Conservation (phyloP, 1,140 invertebrate genomes). For the Holcopasites calliopsidis region DNA sequence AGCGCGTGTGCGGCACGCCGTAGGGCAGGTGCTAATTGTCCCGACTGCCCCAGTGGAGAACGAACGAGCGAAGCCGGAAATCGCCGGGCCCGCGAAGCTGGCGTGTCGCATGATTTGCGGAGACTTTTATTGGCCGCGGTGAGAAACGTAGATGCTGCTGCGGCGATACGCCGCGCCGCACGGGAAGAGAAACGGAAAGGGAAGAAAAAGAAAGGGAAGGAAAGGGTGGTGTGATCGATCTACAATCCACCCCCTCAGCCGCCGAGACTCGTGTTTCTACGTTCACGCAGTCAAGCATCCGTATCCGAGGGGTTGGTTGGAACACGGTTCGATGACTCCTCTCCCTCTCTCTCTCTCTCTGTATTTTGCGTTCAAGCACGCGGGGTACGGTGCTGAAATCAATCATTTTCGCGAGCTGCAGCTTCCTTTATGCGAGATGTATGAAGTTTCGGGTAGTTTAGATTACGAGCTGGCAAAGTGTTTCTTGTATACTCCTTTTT, state of each 20-base stretch:
- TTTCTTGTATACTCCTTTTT: too few species aligned
- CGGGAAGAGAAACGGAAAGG: neutral
- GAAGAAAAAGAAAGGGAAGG: neutral
- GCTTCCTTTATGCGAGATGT: neutral
- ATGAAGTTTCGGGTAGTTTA: too few species aligned
- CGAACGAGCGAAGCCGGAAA: constrained; percentile 50
- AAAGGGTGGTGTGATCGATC: constrained; percentile 30
- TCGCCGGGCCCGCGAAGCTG: constrained; percentile 51
- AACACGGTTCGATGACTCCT: constrained; percentile 55
- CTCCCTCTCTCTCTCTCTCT: neutral
- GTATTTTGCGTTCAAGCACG: neutral
- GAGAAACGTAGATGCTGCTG: constrained; percentile 40
- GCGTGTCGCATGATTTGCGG: constrained; percentile 70
- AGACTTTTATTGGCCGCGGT: constrained; percentile 66
- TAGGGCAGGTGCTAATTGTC: constrained; percentile 62
- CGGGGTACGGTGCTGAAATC: constrained; percentile 28
- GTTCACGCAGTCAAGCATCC: constrained; percentile 48
- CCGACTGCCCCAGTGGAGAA: constrained; percentile 46
- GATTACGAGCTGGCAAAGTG: too few species aligned
- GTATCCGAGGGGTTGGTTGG: constrained; percentile 54
- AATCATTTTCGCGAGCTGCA: constrained; percentile 23
- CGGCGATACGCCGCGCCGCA: constrained; percentile 41
- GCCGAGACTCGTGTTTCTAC: constrained; percentile 27
- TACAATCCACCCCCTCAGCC: neutral
- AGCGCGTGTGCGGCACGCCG: constrained; percentile 27